phyloP scores from a whole-genome alignment of 2,888 invertebrate genomes.

The Unio pictorum region DNA sequence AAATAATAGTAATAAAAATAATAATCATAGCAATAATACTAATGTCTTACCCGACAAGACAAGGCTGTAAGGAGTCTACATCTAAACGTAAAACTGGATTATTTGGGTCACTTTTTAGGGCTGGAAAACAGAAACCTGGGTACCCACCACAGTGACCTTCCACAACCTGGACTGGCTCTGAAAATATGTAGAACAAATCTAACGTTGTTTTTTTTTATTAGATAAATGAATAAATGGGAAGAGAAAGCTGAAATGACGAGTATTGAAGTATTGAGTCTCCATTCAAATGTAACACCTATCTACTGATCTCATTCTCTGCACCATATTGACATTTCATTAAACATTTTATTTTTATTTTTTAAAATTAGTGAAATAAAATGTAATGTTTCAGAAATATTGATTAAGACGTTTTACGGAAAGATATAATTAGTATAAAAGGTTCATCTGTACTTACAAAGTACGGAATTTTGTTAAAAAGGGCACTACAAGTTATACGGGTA shows the following conservation, averaged over 20 bases:
- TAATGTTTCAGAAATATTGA: too few relatives aligned
- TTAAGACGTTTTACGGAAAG: too few relatives aligned
- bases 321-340: too few relatives aligned
- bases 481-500: too few relatives aligned
- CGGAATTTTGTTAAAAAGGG: not conserved
- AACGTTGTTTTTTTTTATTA: not conserved
- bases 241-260: not conserved
- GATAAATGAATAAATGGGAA: not conserved
- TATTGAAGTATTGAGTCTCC: not conserved
- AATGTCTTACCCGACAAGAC: constrained; percentile 28
- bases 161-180: constrained; percentile 34
- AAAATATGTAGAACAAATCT: not conserved
- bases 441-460: too few relatives aligned
- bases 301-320: too few relatives aligned
- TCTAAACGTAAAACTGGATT: constrained; percentile 22
- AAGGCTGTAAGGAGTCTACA: constrained; percentile 32
- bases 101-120: constrained; percentile 18
- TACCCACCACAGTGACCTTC: constrained; percentile 46
- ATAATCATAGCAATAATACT: not conserved
- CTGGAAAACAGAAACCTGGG: constrained; percentile 45
- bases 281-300: too few relatives aligned
- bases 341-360: too few relatives aligned
- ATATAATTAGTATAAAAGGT: too few relatives aligned
- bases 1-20: not conserved
- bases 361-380: too few relatives aligned